Conservation (phyloP, 2,113 vertebrate species). For the Anolis carolinensis region DNA sequence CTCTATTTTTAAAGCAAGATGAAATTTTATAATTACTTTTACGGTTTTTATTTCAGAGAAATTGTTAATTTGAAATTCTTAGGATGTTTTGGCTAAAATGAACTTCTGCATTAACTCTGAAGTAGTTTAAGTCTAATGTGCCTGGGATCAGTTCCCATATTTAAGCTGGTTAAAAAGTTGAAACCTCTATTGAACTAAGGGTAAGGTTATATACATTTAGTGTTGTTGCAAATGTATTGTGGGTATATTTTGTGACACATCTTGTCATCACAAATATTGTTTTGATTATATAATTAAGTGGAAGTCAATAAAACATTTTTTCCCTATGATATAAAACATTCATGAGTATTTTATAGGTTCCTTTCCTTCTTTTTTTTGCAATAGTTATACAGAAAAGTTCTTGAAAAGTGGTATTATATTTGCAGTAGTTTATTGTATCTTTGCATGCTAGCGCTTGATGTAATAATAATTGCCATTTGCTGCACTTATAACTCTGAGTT, state of each 20-base stretch:
- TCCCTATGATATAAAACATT: conserved; percentile 39
- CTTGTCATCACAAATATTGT: conserved; percentile 39
- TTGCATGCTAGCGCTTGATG: conserved; percentile 40
- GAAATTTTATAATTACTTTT: background rate
- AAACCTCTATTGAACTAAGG: background rate
- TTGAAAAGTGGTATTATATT: conserved; percentile 1
- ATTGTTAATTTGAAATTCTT: background rate
- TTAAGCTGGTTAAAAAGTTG: background rate
- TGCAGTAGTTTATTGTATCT: background rate
- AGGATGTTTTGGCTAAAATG: background rate
- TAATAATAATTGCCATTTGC: conserved; percentile 9
- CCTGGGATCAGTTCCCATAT: background rate
- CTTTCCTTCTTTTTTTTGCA: conserved; percentile 23
- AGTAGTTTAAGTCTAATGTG: background rate
- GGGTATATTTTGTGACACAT: conserved; percentile 26
- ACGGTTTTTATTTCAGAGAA: background rate
- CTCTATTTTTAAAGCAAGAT: background rate
- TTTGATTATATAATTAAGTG: conserved; percentile 39
- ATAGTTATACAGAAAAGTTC: conserved; percentile 27
- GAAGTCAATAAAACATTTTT: conserved; percentile 32
- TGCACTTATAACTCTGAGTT: background rate
- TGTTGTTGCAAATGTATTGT: conserved; percentile 10
- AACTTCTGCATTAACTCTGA: background rate
- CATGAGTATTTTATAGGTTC: conserved; percentile 41
- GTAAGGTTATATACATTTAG: conserved; percentile 14